Evolutionary conservation across 2,113 vertebrate genomes (phyloP), one percentile per base, ranked within the genome.

Genomic region (Epinephelus lanceolatus): DNA sequence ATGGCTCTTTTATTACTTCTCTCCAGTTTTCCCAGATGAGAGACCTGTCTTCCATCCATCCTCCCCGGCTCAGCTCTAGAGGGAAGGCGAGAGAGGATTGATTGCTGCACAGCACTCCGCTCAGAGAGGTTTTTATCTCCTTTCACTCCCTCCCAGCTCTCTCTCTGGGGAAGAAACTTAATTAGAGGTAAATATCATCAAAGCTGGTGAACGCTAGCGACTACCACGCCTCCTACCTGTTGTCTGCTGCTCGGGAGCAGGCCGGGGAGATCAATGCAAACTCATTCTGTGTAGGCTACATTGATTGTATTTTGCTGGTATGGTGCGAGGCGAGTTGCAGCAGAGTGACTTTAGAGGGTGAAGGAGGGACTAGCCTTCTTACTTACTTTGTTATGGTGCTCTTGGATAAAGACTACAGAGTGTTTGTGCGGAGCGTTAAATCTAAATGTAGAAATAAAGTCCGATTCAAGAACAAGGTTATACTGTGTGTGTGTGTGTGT

Each of bases 131-230:
- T 92, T 92, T 88, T 87, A 88, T 92, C 88, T 93, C 69, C 85
- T 87, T 68, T 92, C 85, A 71, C 87, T 90, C 86, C 81, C 85
- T 88, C 87, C 87, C 86, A 70, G 81, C 78, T 79, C 45, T 84
- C 87, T 91, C 90, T 83, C 84, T 53, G 23, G 89, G 94, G 92
- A 89, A 87, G 81, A 90, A 94, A 94, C 91, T 94, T 96, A 94
- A 96, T 95, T 95, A 96, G 94, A 95, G 91, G 90, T 94, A 95
- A 95, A 94, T 93, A 96, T 94, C 93, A 94, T 95, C 93, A 95
- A 92, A 95, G 92, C 87, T 82, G 72, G 61, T 78, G 83, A 89
- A 78, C 18, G 42, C 81, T 55, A 77, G 85, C 25, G 30, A 85
- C 77, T 53, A 76, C 83, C 91, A 85, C 76, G 12, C 86, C 87